These are phyloP conservation scores for Caenorhabditis afra DNA, from an alignment of 2,888 invertebrate genomes.

Conservation along the genomic window DNA sequence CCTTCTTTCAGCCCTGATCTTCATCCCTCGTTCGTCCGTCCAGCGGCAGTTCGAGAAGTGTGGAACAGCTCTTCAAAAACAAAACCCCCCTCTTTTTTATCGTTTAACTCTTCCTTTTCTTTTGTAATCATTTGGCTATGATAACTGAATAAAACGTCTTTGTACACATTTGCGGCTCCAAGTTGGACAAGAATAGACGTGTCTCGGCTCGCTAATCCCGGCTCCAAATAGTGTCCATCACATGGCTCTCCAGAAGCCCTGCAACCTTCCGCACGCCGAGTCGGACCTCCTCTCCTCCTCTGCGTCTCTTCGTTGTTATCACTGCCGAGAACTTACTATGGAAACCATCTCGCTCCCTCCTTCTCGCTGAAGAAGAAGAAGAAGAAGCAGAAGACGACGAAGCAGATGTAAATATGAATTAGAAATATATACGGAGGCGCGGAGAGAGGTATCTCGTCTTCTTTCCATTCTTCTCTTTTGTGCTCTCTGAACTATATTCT, in stretches of 20 bases:
- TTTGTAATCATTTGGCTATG: neutral
- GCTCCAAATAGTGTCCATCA: constrained; percentile 24
- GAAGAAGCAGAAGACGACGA: constrained; percentile 11
- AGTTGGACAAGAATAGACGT: constrained; percentile 24
- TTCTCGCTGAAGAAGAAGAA: neutral
- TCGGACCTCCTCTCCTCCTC: neutral
- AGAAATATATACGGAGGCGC: constrained; percentile 23
- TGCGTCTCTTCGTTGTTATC: constrained; percentile 21
- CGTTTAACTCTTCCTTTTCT: constrained; percentile 2
- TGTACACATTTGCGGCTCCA: constrained; percentile 5
- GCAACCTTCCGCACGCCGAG: neutral
- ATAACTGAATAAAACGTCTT: constrained; percentile 25
- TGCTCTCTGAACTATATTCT: neutral
- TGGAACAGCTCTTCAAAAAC: constrained; percentile 24
- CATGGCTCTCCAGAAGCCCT: constrained; percentile 38
- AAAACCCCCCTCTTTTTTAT: neutral
- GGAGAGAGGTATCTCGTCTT: constrained; percentile 15
- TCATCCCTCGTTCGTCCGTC: constrained; percentile 24
- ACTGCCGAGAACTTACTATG: constrained; percentile 31
- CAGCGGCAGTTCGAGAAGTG: constrained; percentile 3
- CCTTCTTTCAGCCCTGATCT: constrained; percentile 38
- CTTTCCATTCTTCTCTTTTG: constrained; percentile 1
- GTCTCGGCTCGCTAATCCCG: constrained; percentile 2
- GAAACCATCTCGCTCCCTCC: constrained; percentile 31
- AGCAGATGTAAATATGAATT: constrained; percentile 57